phyloP scores from a whole-genome alignment of 2,797 vertebrate species.

The Chiloscyllium punctatum region DNA sequence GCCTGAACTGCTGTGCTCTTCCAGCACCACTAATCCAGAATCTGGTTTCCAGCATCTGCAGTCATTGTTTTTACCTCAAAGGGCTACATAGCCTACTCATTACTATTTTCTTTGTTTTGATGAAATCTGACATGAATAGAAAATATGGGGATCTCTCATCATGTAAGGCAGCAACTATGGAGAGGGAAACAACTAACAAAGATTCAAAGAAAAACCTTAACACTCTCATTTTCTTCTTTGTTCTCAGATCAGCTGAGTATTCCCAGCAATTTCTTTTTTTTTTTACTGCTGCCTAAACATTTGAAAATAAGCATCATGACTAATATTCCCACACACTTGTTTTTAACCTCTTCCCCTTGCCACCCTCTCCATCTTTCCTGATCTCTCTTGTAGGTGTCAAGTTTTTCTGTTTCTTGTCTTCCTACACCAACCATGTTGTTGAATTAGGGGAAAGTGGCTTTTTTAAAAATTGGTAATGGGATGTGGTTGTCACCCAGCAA shows the following conservation, averaged over 20 bases:
- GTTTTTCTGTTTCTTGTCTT: background rate
- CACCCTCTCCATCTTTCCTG: background rate
- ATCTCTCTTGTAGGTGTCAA: background rate
- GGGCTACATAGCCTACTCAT: too few relatives aligned
- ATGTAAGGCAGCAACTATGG: background rate
- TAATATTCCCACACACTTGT: background rate
- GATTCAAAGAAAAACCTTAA: background rate
- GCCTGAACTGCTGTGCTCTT: too few relatives aligned
- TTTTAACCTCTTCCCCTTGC: background rate
- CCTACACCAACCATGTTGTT: too few relatives aligned
- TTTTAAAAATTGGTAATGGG: too few relatives aligned
- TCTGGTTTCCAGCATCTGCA: too few relatives aligned
- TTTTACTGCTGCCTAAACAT: background rate
- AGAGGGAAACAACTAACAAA: background rate
- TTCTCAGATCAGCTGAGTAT: background rate
- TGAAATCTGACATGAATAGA: background rate
- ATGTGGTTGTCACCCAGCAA: too few relatives aligned
- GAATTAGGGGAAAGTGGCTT: too few relatives aligned
- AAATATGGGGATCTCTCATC: background rate
- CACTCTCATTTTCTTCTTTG: background rate
- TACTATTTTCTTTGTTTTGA: too few relatives aligned
- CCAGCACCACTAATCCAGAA: too few relatives aligned
- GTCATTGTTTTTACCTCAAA: too few relatives aligned
- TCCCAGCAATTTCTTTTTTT: background rate
- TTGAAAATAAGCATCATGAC: background rate